Percentiles rank a stretch among this genome's conserved stretches.
These are phyloP conservation scores for Cordylochernes scorpioides DNA, from an alignment of 2,888 invertebrate species.

Conservation along the genomic window DNA sequence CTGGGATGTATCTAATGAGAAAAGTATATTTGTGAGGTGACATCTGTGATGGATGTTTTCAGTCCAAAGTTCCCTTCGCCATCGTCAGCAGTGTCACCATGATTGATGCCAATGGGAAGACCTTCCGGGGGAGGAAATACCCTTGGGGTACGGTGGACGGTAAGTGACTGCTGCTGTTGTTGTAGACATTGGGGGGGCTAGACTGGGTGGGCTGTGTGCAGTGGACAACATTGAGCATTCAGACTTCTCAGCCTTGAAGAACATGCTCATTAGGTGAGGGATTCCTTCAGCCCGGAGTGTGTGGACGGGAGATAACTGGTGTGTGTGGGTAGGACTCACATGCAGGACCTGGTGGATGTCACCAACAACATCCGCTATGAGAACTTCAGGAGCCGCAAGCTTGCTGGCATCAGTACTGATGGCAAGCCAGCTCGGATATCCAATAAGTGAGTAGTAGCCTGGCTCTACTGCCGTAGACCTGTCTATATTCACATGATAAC, in stretches of 20 bases:
- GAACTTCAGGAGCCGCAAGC: slow-evolving; percentile 80
- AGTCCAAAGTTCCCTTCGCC: slow-evolving; percentile 83
- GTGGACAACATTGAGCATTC: slow-evolving; percentile 97
- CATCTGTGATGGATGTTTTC: no score
- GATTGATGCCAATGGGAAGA: slow-evolving; percentile 34
- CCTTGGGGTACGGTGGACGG: slow-evolving; percentile 96
- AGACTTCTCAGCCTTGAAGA: slow-evolving; percentile 87
- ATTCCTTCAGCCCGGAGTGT: no score
- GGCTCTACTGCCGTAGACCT: no score
- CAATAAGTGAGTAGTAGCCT: slow-evolving; percentile 44
- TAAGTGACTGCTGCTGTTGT: slow-evolving; percentile 19
- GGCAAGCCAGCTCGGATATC: slow-evolving; percentile 58
- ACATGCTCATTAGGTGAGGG: slow-evolving; percentile 42
- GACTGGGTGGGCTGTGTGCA: slow-evolving; percentile 13
- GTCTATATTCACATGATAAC: no score
- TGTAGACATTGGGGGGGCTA: background rate
- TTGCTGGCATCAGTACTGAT: slow-evolving; percentile 62
- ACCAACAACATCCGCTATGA: slow-evolving; percentile 99
- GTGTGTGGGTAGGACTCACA: slow-evolving; percentile 60
- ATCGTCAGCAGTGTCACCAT: slow-evolving; percentile 92
- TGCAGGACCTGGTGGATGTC: slow-evolving; percentile 89
- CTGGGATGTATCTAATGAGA: no score
- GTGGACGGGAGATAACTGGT: no score
- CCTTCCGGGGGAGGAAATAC: slow-evolving; percentile 66
- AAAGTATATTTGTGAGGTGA: no score